Evolutionary conservation across 2,113 vertebrate species (phyloP).

Genomic region (Melanerpes formicivorus): DNA sequence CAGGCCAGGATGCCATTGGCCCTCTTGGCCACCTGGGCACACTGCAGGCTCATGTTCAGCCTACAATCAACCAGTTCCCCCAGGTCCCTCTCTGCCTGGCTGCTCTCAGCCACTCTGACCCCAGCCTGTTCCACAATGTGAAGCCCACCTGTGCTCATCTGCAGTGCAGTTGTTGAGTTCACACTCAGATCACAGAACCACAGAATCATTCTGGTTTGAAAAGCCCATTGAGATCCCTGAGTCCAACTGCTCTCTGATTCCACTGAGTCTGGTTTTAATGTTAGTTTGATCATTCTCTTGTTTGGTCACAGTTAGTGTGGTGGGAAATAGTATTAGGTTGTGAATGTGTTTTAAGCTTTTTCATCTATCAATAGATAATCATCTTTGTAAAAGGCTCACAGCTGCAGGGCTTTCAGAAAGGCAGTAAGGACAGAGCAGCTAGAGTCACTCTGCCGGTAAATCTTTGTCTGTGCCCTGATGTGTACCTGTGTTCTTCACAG

Average conservation of each 20-base stretch:
- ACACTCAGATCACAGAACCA: background rate
- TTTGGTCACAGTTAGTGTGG: background rate
- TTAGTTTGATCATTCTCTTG: background rate
- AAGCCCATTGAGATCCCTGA: no score
- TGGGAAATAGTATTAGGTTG: background rate
- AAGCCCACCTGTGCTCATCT: background rate
- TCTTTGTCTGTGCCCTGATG: background rate
- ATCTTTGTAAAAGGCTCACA: background rate
- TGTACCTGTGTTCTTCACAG: background rate
- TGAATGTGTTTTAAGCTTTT: background rate
- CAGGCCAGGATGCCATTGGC: no score
- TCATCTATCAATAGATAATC: constrained; percentile 10
- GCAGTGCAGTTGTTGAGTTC: background rate
- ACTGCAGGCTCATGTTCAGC: no score
- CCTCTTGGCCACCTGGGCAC: no score
- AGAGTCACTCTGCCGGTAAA: background rate
- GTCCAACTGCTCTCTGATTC: no score
- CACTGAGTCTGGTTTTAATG: background rate
- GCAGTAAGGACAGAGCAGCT: background rate
- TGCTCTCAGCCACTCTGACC: no score
- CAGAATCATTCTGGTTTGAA: no score
- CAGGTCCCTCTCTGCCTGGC: no score
- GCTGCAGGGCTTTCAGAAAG: background rate
- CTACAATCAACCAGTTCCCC: no score
- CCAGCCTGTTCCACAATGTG: background rate